Percentiles rank a stretch among this genome's conserved stretches.
These are phyloP conservation scores for Tribolium castaneum DNA, from an alignment of 1,140 invertebrate species.

Conservation along the genomic window DNA sequence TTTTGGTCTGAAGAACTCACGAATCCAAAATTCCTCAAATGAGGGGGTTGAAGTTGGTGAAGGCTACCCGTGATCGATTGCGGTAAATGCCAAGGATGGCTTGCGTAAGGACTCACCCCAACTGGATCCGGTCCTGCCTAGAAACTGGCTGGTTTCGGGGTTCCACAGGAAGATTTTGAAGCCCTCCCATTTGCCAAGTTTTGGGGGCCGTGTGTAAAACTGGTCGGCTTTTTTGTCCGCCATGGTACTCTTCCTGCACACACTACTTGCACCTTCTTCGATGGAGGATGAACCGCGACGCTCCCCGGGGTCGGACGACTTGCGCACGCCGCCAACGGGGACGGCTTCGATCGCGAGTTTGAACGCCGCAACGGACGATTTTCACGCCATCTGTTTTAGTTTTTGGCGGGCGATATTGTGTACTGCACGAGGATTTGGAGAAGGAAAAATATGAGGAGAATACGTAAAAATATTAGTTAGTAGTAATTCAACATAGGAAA, in stretches of 20 bases:
- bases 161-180: slow-evolving; percentile 89
- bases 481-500: too few species aligned
- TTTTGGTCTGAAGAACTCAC: too few species aligned
- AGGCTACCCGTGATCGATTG: neutral
- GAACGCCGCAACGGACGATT: too few species aligned
- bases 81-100: neutral
- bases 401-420: too few species aligned
- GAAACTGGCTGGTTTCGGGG: slow-evolving; percentile 86
- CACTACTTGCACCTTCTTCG: neutral
- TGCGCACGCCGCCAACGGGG: slow-evolving; percentile 21
- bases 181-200: slow-evolving; percentile 86
- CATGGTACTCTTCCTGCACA: slow-evolving; percentile 64
- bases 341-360: slow-evolving; percentile 30
- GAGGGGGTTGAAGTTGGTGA: neutral
- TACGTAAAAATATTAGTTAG: too few species aligned
- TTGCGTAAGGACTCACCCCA: slow-evolving; percentile 81
- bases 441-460: too few species aligned
- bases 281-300: neutral
- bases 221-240: slow-evolving; percentile 80
- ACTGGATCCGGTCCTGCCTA: slow-evolving; percentile 87
- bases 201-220: slow-evolving; percentile 82
- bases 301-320: slow-evolving; percentile 26
- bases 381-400: too few species aligned
- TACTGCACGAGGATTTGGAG: too few species aligned
- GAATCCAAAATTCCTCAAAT: too few species aligned